Conservation (phyloP, 2,888 invertebrate genomes). For the Saturnia japonica region DNA sequence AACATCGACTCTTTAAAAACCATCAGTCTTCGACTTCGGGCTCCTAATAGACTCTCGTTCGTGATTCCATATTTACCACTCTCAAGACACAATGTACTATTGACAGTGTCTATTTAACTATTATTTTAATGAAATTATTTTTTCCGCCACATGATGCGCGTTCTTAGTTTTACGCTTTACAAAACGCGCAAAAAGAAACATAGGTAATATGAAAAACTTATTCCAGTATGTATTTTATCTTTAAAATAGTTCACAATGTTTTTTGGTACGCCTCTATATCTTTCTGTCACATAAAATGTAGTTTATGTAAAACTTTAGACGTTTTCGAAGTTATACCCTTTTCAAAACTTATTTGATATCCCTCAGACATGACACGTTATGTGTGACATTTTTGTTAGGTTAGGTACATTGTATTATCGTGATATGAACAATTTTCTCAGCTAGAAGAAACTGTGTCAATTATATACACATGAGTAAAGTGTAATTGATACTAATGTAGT, state of each 20-base stretch:
- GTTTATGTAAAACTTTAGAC: not conserved
- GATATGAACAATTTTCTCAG: not conserved
- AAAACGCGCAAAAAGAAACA: no score
- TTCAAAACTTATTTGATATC: slow-evolving; percentile 4
- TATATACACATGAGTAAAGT: not conserved
- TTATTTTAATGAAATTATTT: no score
- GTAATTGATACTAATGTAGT: not conserved
- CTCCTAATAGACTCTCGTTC: no score
- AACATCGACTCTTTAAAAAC: no score
- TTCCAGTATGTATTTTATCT: not conserved
- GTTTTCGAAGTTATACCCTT: not conserved
- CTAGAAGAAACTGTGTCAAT: not conserved
- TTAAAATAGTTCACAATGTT: not conserved
- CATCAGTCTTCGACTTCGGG: no score
- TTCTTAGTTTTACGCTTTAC: no score
- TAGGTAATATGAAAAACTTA: no score
- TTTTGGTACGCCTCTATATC: not conserved
- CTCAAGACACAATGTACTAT: no score
- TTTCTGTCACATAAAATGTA: not conserved
- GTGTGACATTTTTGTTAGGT: not conserved
- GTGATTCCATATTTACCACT: no score
- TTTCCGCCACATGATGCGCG: no score
- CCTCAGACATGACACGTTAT: not conserved
- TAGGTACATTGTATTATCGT: not conserved
- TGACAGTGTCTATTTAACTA: no score